A percentile compares a stretch with the other conserved stretches of the same genome.
phyloP scores from a whole-genome alignment of 1,140 invertebrate genomes.

The Lutraria rhynchaena region DNA sequence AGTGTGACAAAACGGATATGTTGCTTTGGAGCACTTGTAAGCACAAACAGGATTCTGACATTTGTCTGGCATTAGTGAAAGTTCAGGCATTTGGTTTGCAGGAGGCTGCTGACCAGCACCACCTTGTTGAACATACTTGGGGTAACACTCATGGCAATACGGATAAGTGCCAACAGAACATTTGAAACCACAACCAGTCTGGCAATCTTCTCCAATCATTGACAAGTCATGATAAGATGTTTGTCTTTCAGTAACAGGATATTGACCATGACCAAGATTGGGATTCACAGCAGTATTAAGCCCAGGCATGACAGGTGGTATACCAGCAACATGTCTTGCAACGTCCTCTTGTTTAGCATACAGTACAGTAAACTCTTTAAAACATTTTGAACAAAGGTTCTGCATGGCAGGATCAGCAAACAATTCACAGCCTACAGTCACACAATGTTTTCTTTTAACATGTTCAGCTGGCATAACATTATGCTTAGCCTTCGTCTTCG shows the following conservation, averaged over 20 bases:
- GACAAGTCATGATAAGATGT: conserved; percentile 46
- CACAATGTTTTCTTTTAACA: background rate
- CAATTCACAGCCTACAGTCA: conserved; percentile 63
- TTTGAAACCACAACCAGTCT: conserved; percentile 47
- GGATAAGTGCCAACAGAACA: conserved; percentile 55
- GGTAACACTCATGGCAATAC: conserved; percentile 53
- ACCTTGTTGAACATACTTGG: conserved; percentile 28
- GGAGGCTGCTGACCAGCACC: background rate
- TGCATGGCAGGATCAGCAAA: conserved; percentile 64
- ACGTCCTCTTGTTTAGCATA: conserved; percentile 50
- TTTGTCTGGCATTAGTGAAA: conserved; percentile 64
- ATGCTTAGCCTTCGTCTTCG: no score
- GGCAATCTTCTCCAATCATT: conserved; percentile 63
- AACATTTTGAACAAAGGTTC: conserved; percentile 68
- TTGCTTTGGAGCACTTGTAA: conserved; percentile 68
- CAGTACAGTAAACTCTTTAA: conserved; percentile 63
- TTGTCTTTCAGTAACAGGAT: background rate
- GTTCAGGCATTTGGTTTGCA: background rate
- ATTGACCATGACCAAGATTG: no score
- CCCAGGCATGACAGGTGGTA: background rate
- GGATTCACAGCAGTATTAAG: no score
- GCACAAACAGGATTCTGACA: conserved; percentile 67
- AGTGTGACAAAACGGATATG: conserved; percentile 74
- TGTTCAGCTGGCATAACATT: no score
- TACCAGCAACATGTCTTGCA: background rate